Evolutionary conservation across 2,888 invertebrate species (phyloP).

Genomic region (Sphinx pinastri): DNA sequence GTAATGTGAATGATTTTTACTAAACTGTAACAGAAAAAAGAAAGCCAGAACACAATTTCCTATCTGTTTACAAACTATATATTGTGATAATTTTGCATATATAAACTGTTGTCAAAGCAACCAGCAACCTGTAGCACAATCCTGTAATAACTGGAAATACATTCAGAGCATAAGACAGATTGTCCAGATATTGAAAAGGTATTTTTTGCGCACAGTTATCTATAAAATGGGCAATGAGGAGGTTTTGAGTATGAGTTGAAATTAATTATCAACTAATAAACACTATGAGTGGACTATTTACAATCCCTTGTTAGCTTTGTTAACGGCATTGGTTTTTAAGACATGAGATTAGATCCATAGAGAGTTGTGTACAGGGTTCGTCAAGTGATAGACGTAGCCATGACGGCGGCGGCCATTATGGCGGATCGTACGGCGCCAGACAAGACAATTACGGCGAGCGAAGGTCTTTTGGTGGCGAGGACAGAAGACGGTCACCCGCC

Average conservation of each 20-base stretch:
- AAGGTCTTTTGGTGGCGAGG: conserved; percentile 79
- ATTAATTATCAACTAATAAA: neutral
- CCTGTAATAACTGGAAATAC: conserved; percentile 1
- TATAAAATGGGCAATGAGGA: neutral
- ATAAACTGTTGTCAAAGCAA: conserved; percentile 1
- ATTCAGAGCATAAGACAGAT: neutral
- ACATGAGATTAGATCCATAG: conserved; percentile 57
- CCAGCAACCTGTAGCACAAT: neutral
- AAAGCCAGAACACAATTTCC: neutral
- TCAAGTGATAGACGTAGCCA: conserved; percentile 83
- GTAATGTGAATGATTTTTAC: neutral
- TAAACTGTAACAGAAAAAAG: neutral
- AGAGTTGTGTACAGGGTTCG: conserved; percentile 82
- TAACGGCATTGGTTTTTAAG: conserved; percentile 24
- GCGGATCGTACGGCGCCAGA: conserved; percentile 81
- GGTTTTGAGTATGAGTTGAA: neutral
- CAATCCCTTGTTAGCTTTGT: conserved; percentile 23
- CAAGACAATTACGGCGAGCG: conserved; percentile 83
- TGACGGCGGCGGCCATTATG: conserved; percentile 83
- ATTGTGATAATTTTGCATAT: conserved; percentile 4
- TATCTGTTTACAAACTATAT: neutral
- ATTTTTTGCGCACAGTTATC: neutral
- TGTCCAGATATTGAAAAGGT: conserved; percentile 1
- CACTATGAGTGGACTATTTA: conserved; percentile 19
- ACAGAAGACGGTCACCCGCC: conserved; percentile 82